A percentile compares a stretch with the other conserved stretches of the same genome.
Conservation (phyloP, 2,888 invertebrate genomes). For the Acanthosoma haemorrhoidale region DNA sequence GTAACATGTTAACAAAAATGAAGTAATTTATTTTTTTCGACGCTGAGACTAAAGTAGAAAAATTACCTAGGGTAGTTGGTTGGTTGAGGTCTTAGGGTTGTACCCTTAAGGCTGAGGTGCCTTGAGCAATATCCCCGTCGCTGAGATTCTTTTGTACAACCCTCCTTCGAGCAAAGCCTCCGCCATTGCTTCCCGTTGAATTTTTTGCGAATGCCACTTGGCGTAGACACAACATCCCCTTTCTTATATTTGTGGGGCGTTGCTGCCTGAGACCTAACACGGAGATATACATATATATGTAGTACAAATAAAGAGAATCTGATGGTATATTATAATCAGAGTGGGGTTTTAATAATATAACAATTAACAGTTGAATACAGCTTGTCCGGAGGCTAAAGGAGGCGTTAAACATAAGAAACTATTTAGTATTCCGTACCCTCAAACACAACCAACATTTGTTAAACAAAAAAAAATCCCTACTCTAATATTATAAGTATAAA, state of each 20-base stretch:
- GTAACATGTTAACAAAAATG: not conserved
- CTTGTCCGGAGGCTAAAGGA: conserved; percentile 17
- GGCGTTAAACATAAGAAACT: not conserved
- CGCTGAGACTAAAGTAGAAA: not conserved
- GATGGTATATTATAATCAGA: conserved; percentile 8
- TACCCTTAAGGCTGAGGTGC: conserved; percentile 86
- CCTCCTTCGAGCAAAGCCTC: conserved; percentile 89
- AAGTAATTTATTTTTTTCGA: conserved; percentile 7
- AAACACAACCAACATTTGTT: conserved; percentile 22
- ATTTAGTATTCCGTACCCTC: conserved; percentile 5
- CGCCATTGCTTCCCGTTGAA: conserved; percentile 99
- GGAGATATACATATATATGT: conserved; percentile 12
- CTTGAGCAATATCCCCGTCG: conserved; percentile 93
- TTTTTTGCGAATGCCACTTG: conserved; percentile 95
- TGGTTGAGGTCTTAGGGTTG: conserved; percentile 49
- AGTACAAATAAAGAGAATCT: not conserved
- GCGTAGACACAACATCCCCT: conserved; percentile 91
- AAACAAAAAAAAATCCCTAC: not conserved
- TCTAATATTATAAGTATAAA: not conserved
- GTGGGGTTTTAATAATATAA: conserved; percentile 1
- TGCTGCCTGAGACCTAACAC: conserved; percentile 73
- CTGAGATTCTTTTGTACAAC: conserved; percentile 95
- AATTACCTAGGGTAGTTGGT: conserved; percentile 48
- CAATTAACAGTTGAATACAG: not conserved
- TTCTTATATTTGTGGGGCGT: conserved; percentile 97